phyloP scores from a whole-genome alignment of 1,140 invertebrate genomes.

The Cylas formicarius region DNA sequence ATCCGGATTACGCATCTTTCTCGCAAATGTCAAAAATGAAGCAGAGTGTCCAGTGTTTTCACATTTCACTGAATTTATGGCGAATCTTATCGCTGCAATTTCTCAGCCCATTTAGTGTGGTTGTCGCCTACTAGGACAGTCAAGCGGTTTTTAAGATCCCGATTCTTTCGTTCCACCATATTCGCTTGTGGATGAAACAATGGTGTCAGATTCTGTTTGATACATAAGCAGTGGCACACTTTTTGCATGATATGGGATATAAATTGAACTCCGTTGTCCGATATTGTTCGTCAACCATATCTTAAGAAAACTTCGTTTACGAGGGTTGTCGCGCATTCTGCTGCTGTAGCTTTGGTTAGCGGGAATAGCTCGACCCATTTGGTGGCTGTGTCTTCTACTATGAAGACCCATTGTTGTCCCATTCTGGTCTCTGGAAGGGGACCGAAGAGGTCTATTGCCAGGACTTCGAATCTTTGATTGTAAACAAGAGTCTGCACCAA shows the following conservation, averaged over 20 bases:
- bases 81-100: not conserved
- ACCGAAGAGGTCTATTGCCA: constrained; percentile 32
- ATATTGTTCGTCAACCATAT: constrained; percentile 28
- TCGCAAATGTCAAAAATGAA: constrained; percentile 37
- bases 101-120: not conserved
- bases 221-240: constrained; percentile 6
- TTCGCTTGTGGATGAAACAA: constrained; percentile 42
- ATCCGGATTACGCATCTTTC: constrained; percentile 31
- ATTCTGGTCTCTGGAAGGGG: constrained; percentile 13
- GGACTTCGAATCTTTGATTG: constrained; percentile 27
- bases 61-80: constrained; percentile 29
- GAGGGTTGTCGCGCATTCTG: constrained; percentile 32
- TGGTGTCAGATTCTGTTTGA: constrained; percentile 28
- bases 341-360: constrained; percentile 30
- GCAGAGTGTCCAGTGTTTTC: constrained; percentile 34
- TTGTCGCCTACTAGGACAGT: constrained; percentile 35
- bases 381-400: constrained; percentile 23
- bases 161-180: constrained; percentile 40
- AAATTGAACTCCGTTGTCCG: constrained; percentile 40
- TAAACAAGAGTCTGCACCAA: constrained; percentile 27
- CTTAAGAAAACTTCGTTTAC: no score
- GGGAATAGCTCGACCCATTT: constrained; percentile 27
- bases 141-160: constrained; percentile 41
- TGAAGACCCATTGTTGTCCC: constrained; percentile 20
- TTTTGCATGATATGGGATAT: constrained; percentile 33